Conservation (phyloP, 2,797 vertebrate genomes). For the Parauchenoglanis ngamensis region DNA sequence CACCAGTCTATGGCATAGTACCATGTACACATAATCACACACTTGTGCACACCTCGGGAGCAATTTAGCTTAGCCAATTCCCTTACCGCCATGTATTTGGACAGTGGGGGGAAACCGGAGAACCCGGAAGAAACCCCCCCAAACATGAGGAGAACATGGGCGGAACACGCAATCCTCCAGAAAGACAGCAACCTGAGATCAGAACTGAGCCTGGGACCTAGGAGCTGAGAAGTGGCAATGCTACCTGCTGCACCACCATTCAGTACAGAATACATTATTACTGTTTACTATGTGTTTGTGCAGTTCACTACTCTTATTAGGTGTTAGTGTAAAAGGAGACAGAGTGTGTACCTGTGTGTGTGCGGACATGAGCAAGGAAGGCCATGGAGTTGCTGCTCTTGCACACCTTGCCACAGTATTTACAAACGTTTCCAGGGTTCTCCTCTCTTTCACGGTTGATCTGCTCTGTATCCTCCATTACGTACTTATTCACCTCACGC, state of each 20-base stretch:
- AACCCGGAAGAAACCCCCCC: not conserved
- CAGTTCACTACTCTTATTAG: not conserved
- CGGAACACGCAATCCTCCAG: not conserved
- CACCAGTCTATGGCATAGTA: not conserved
- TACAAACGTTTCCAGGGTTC: conserved; percentile 95
- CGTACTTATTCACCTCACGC: conserved; percentile 96
- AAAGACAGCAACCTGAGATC: not conserved
- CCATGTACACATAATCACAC: not conserved
- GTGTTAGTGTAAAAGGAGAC: not conserved
- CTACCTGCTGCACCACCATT: not conserved
- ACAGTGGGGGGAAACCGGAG: not conserved
- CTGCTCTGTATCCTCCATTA: conserved; percentile 96
- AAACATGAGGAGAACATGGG: not conserved
- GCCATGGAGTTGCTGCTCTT: conserved; percentile 99
- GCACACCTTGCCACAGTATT: conserved; percentile 96
- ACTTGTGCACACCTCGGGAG: not conserved
- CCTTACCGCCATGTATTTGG: not conserved
- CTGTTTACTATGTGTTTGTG: not conserved
- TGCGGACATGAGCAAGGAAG: conserved; percentile 96
- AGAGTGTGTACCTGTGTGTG: conserved; percentile 87
- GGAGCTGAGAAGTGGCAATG: not conserved
- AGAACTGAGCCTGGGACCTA: not conserved
- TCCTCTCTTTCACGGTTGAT: conserved; percentile 97
- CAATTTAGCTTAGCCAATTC: not conserved
- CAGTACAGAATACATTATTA: not conserved